Percentiles rank a stretch among this genome's conserved stretches.
Evolutionary conservation across 1,140 invertebrate species (phyloP).

Genomic region (Drosophila littoralis): DNA sequence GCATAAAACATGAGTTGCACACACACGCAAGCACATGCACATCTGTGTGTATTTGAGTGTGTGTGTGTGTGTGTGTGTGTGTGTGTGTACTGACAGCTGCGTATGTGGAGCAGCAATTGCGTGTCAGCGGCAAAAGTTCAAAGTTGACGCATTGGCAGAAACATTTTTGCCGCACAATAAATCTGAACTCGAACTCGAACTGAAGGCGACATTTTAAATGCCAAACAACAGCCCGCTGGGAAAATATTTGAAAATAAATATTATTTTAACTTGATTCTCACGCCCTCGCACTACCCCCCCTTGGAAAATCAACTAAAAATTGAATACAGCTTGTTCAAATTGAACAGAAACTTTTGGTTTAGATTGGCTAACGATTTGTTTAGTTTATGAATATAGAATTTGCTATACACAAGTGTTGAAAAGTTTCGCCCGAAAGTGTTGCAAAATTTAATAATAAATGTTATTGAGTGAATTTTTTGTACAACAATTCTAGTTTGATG

Average conservation of each 20-base stretch:
- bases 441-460: too few relatives aligned
- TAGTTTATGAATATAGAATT: background rate
- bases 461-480: too few relatives aligned
- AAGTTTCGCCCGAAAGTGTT: too few relatives aligned
- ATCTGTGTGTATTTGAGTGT: background rate
- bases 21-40: background rate
- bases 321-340: background rate
- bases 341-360: background rate
- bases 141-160: slow-evolving; percentile 45
- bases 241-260: slow-evolving; percentile 1
- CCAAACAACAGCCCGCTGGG: slow-evolving; percentile 14
- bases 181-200: slow-evolving; percentile 17
- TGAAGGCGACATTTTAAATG: slow-evolving; percentile 28
- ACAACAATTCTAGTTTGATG: too few relatives aligned
- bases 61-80: background rate
- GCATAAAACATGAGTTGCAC: slow-evolving; percentile 37
- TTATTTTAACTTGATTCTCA: background rate
- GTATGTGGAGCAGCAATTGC: slow-evolving; percentile 49
- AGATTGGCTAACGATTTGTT: slow-evolving; percentile 1
- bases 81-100: slow-evolving; percentile 30
- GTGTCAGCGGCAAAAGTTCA: slow-evolving; percentile 54
- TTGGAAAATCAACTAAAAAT: background rate
- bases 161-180: slow-evolving; percentile 48
- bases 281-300: background rate
- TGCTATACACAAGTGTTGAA: too few relatives aligned